These are phyloP conservation scores for Stegastes partitus DNA, from an alignment of 2,113 vertebrate species.

Conservation along the genomic window DNA sequence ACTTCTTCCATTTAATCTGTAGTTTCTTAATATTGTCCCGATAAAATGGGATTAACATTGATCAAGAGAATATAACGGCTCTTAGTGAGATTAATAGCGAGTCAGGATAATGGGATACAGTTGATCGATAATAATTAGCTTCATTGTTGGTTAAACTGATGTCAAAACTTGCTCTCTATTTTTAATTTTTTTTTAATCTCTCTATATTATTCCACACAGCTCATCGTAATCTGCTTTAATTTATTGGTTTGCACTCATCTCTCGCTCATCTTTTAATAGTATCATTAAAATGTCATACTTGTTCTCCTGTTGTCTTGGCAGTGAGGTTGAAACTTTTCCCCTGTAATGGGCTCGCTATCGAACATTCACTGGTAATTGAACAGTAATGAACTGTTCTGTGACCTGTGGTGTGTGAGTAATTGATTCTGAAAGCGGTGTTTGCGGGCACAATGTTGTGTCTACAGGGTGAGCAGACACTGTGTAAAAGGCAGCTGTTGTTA, in stretches of 20 bases:
- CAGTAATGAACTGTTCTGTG: slow-evolving; percentile 79
- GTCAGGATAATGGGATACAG: slow-evolving; percentile 38
- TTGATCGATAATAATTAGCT: slow-evolving; percentile 57
- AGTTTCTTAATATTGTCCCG: slow-evolving; percentile 28
- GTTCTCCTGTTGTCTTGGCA: slow-evolving; percentile 63
- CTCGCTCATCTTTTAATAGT: slow-evolving; percentile 60
- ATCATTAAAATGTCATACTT: slow-evolving; percentile 73
- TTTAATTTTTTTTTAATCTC: not conserved
- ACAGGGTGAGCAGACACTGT: slow-evolving; percentile 54
- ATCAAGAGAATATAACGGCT: slow-evolving; percentile 43
- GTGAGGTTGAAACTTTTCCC: slow-evolving; percentile 56
- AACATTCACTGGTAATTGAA: slow-evolving; percentile 79
- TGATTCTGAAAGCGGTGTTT: slow-evolving; percentile 79
- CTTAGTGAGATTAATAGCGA: slow-evolving; percentile 42
- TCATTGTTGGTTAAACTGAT: slow-evolving; percentile 42
- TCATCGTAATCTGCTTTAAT: slow-evolving; percentile 48
- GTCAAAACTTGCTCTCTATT: slow-evolving; percentile 11
- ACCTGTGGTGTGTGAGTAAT: slow-evolving; percentile 80
- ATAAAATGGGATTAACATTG: slow-evolving; percentile 19
- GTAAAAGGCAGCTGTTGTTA: slow-evolving; percentile 63
- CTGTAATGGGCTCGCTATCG: slow-evolving; percentile 72
- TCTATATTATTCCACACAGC: slow-evolving; percentile 12
- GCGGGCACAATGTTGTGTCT: slow-evolving; percentile 64
- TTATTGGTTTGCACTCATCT: slow-evolving; percentile 57
- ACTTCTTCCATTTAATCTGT: slow-evolving; percentile 17